phyloP scores from a whole-genome alignment of 92 coral and sea anemone genomes.

The Porites lobata region DNA sequence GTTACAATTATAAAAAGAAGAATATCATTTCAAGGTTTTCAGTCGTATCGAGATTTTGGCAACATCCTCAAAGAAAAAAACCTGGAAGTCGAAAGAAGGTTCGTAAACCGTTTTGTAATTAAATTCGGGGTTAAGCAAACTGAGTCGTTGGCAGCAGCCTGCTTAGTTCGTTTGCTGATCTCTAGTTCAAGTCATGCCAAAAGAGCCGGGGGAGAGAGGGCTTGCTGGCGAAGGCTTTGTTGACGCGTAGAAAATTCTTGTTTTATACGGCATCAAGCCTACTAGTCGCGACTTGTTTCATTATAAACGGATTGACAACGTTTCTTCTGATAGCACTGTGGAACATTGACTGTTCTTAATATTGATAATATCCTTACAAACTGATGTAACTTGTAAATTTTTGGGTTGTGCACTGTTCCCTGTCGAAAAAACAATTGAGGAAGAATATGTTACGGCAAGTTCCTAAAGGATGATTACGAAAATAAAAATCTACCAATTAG shows the following conservation, averaged over 20 bases:
- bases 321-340: background rate
- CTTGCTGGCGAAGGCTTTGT: too few species aligned
- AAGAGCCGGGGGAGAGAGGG: too few species aligned
- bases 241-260: too few species aligned
- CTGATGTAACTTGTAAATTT: too few species aligned
- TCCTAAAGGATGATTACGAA: background rate
- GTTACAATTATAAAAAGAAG: background rate
- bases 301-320: background rate
- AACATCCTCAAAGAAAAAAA: slow-evolving; percentile 25
- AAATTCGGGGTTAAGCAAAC: background rate
- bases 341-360: background rate
- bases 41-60: slow-evolving; percentile 32
- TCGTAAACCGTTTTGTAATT: background rate
- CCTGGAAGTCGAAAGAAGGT: slow-evolving; percentile 36
- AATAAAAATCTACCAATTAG: too few species aligned
- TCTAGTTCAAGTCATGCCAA: too few species aligned
- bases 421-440: too few species aligned
- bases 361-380: too few species aligned
- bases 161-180: too few species aligned
- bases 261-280: background rate
- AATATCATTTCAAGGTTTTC: slow-evolving; percentile 21
- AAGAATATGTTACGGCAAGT: background rate
- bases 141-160: too few species aligned
- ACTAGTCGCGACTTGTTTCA: background rate
- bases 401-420: background rate